Percentiles rank a stretch among this genome's conserved stretches.
Conservation (phyloP, 2,888 invertebrate genomes). For the Punctoribates punctum region DNA sequence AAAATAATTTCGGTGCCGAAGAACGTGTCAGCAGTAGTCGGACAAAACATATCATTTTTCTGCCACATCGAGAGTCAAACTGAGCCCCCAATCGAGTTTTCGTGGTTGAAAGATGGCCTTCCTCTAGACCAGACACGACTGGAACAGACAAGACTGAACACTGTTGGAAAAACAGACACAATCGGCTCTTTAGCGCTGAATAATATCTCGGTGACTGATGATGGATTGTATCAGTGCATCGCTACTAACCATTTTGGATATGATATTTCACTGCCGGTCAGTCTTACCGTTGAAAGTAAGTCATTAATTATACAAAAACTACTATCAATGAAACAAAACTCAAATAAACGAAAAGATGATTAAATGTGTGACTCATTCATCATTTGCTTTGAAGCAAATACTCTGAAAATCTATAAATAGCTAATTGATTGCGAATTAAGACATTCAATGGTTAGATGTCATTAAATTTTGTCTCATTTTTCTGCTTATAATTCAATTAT, state of each 20-base stretch:
- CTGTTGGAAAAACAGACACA: constrained; percentile 45
- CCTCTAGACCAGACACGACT: constrained; percentile 41
- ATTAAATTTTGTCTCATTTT: no score
- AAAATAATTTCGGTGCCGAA: constrained; percentile 45
- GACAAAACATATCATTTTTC: constrained; percentile 46
- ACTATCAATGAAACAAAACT: neutral
- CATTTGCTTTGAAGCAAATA: no score
- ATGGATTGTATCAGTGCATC: constrained; percentile 47
- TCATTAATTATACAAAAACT: constrained; percentile 9
- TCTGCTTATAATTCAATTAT: no score
- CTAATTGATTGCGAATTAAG: no score
- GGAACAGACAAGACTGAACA: constrained; percentile 45
- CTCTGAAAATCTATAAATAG: no score
- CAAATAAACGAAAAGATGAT: neutral
- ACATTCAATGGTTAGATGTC: no score
- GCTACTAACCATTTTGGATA: constrained; percentile 46
- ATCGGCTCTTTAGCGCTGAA: constrained; percentile 44
- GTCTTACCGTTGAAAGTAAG: constrained; percentile 48
- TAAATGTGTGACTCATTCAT: neutral
- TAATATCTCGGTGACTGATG: constrained; percentile 46
- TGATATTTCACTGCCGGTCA: constrained; percentile 45
- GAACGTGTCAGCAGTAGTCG: constrained; percentile 46
- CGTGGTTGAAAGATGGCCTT: constrained; percentile 47
- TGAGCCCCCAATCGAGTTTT: constrained; percentile 44
- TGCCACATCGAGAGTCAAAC: constrained; percentile 44